phyloP scores from a whole-genome alignment of 2,797 vertebrate species.

The Coregonus ussuriensis region DNA sequence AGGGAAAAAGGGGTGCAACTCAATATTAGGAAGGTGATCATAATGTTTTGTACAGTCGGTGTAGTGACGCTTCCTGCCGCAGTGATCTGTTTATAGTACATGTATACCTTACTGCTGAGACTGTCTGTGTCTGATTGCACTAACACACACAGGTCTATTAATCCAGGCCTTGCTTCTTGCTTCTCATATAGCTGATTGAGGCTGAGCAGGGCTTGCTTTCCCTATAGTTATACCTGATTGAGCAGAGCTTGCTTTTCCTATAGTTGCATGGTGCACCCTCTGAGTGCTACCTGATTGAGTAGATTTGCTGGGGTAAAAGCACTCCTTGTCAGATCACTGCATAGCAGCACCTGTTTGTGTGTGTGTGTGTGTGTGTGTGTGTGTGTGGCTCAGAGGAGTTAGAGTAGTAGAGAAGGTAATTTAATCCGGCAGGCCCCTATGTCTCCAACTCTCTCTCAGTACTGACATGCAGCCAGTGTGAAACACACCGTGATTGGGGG shows the following conservation, averaged over 20 bases:
- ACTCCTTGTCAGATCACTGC: conserved; percentile 23
- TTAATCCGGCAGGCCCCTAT: conserved; percentile 31
- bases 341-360: neutral
- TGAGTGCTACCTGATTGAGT: conserved; percentile 17
- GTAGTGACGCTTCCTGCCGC: neutral
- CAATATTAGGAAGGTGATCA: too few relatives aligned
- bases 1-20: neutral
- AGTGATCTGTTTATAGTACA: neutral
- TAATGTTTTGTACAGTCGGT: too few relatives aligned
- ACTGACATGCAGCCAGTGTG: neutral
- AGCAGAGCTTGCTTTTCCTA: neutral
- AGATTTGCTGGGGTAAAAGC: conserved; percentile 26
- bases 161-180: neutral
- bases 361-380: too few relatives aligned
- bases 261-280: neutral
- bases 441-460: conserved; percentile 20
- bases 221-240: neutral
- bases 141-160: neutral
- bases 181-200: neutral
- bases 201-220: neutral
- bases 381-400: neutral
- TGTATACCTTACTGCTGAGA: neutral
- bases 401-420: conserved; percentile 32
- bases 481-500: neutral
- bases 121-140: conserved; percentile 3